Evolutionary conservation across 2,797 vertebrate species (phyloP), one percentile per base, ranked within the genome.

Genomic region (Trichosurus vulpecula): DNA sequence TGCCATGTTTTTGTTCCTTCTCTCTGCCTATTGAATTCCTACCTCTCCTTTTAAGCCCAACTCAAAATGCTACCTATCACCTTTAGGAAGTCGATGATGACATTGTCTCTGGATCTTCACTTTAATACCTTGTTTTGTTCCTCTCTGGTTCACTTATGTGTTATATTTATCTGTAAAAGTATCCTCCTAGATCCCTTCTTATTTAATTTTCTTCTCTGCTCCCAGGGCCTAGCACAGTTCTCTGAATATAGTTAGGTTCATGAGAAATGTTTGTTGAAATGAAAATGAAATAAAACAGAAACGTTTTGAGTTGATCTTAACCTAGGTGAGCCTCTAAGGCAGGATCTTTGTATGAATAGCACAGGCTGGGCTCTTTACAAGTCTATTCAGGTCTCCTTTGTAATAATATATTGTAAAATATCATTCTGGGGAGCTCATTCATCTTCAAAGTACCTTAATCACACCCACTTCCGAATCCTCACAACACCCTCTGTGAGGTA

Each of bases 341-440:
- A 52, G 5, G 52, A 90, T 90, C 29, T 87, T 14, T 54, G 90
- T 14, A n/a, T 31, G 16, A 54, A 90, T 54, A 13, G 53, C 90
- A 53, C 12, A 54, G 53, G 53, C 52, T 90, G 29, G 29, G 90
- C 35, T 52, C 90, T 90, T 52, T 90, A 90, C 90, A 90, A 90
- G 90, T 90, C 90, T 54, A 53, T 90, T 90, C 90, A 31, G 35
- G 52, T 90, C 53, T 90, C 35, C 90, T 90, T 52, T 54, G 90
- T 90, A 90, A 90, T 90, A 90, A 90, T 90, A 90, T 54, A 52
- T 90, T 90, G 41, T 54, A 90, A 90, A 90, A 90, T 90, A 90
- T 90, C 51, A 54, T 52, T 52, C 90, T 90, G 51, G 90, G 90
- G 90, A 90, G 52, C 90, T 52, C 90, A 90, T 90, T 90, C 90